Conservation (phyloP, 1,140 invertebrate genomes). For the Drosophila orena region DNA sequence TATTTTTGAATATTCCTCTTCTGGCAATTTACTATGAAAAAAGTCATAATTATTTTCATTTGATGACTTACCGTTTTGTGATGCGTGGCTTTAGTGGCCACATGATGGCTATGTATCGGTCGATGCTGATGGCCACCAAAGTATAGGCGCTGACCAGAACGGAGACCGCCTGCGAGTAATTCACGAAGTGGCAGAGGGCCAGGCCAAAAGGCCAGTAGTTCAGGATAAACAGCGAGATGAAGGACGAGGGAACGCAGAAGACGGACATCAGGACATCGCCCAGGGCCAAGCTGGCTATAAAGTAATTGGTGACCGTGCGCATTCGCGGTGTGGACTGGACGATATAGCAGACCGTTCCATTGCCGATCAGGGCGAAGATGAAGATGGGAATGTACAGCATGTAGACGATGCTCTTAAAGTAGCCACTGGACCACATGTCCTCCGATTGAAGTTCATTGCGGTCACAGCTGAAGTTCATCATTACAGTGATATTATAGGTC, state of each 20-base stretch:
- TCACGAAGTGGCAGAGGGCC: constrained; percentile 91
- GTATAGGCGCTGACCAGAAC: constrained; percentile 94
- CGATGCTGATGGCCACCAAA: constrained; percentile 93
- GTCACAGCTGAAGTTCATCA: constrained; percentile 68
- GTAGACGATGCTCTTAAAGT: constrained; percentile 89
- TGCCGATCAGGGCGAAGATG: constrained; percentile 90
- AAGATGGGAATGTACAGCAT: constrained; percentile 91
- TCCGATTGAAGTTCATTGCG: constrained; percentile 50
- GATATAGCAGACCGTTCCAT: constrained; percentile 93
- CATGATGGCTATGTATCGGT: constrained; percentile 95
- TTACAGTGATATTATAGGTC: constrained; percentile 55
- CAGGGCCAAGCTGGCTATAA: constrained; percentile 93
- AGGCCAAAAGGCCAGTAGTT: constrained; percentile 93
- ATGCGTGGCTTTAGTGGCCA: constrained; percentile 93
- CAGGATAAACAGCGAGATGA: constrained; percentile 90
- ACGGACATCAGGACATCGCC: constrained; percentile 94
- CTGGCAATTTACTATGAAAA: too few species aligned
- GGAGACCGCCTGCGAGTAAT: constrained; percentile 92
- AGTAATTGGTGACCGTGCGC: constrained; percentile 95
- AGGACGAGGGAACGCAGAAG: constrained; percentile 94
- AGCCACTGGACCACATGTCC: constrained; percentile 76
- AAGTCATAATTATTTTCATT: too few species aligned
- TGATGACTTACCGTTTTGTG: constrained; percentile 87
- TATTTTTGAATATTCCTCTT: too few species aligned
- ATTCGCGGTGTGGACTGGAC: constrained; percentile 91